Conservation (phyloP, 2,113 vertebrate species). For the Sebastes schlegelii region DNA sequence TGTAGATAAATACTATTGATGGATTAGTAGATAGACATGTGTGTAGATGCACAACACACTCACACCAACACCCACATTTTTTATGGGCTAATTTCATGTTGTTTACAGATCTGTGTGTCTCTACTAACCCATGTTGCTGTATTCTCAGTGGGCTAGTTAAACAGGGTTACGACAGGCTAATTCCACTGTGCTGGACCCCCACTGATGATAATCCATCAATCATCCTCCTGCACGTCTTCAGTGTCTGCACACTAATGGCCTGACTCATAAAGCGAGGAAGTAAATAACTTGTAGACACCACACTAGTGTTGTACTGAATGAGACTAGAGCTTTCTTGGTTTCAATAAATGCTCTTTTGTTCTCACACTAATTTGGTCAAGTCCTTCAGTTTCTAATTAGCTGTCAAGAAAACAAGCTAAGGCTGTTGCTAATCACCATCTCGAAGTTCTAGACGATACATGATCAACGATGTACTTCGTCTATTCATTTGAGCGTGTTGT, state of each 20-base stretch:
- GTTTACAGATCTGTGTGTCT: slow-evolving; percentile 65
- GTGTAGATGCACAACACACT: slow-evolving; percentile 16
- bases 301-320: background rate
- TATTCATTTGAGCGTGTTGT: background rate
- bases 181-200: slow-evolving; percentile 54
- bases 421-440: slow-evolving; percentile 16
- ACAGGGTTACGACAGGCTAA: slow-evolving; percentile 67
- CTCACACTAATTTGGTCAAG: background rate
- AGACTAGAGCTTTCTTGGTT: background rate
- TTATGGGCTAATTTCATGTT: slow-evolving; percentile 73
- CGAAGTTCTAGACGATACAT: slow-evolving; percentile 3
- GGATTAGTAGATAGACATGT: background rate
- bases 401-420: slow-evolving; percentile 19
- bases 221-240: slow-evolving; percentile 42
- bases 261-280: slow-evolving; percentile 24
- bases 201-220: slow-evolving; percentile 73
- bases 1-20: background rate
- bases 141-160: slow-evolving; percentile 68
- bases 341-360: slow-evolving; percentile 28
- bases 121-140: slow-evolving; percentile 28
- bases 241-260: slow-evolving; percentile 33
- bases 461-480: background rate
- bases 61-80: slow-evolving; percentile 7
- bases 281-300: slow-evolving; percentile 40
- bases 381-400: background rate